Conservation (phyloP, 2,113 vertebrate species). For the Sarotherodon lohbergeri region DNA sequence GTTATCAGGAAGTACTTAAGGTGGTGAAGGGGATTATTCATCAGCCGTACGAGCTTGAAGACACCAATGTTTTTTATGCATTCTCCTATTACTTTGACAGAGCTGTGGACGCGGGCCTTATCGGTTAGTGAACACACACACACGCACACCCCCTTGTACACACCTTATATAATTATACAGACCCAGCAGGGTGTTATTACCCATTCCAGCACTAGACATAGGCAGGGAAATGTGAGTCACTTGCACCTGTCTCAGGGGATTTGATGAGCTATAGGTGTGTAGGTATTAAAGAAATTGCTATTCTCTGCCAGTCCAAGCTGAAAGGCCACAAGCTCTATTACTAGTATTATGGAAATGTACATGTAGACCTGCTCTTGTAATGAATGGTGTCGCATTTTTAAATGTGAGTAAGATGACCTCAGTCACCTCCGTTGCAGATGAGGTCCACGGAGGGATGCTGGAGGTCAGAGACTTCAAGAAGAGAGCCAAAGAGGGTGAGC, state of each 20-base stretch:
- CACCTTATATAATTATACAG: slow-evolving; percentile 40
- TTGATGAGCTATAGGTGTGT: slow-evolving; percentile 39
- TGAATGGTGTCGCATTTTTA: slow-evolving; percentile 6
- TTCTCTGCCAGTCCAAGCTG: slow-evolving; percentile 3
- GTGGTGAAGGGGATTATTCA: slow-evolving; percentile 86
- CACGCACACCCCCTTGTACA: neutral
- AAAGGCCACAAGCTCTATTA: slow-evolving; percentile 31
- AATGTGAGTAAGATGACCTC: neutral
- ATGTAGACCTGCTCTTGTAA: neutral
- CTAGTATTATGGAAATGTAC: slow-evolving; percentile 20
- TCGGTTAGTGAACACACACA: slow-evolving; percentile 73
- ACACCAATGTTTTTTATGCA: slow-evolving; percentile 82
- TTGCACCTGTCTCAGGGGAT: slow-evolving; percentile 38
- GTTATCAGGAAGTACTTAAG: slow-evolving; percentile 84
- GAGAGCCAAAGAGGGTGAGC: slow-evolving; percentile 89
- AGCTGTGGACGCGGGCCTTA: slow-evolving; percentile 86
- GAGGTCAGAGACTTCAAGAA: slow-evolving; percentile 86
- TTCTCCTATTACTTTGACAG: slow-evolving; percentile 97
- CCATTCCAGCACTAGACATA: neutral
- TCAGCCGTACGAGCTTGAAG: slow-evolving; percentile 79
- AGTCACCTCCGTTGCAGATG: slow-evolving; percentile 73
- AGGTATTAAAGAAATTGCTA: slow-evolving; percentile 46
- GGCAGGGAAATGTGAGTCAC: slow-evolving; percentile 48
- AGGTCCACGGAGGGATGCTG: slow-evolving; percentile 79
- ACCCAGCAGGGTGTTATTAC: slow-evolving; percentile 12